phyloP scores from a whole-genome alignment of 64 coral and sea anemone genomes.

The Montipora cactus region DNA sequence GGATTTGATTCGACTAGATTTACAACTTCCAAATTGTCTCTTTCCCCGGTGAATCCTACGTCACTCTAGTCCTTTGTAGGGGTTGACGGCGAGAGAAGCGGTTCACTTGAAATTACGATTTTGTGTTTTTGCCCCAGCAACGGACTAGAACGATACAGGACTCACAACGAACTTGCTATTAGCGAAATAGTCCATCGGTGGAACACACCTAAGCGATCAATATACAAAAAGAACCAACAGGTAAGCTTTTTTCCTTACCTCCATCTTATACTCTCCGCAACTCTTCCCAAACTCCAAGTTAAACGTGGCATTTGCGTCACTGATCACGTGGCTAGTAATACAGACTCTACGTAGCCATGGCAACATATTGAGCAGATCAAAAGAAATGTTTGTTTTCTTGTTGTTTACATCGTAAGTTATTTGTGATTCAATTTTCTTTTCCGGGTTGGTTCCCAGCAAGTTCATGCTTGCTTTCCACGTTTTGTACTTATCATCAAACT shows the following conservation, averaged over 20 bases:
- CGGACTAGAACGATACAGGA: no score
- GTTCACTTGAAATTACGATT: no score
- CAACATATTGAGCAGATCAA: constrained; percentile 25
- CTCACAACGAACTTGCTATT: no score
- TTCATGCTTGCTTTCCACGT: constrained; percentile 30
- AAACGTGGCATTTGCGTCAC: neutral
- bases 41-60: no score
- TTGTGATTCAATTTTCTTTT: constrained; percentile 21
- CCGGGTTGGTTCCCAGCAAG: constrained; percentile 16
- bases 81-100: no score
- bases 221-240: no score
- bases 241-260: neutral
- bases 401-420: constrained; percentile 2
- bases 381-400: neutral
- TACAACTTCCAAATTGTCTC: no score
- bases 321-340: constrained; percentile 26
- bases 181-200: no score
- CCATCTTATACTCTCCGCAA: neutral
- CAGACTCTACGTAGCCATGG: constrained; percentile 18
- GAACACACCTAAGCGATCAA: no score
- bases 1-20: no score
- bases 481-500: neutral
- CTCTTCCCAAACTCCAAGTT: constrained; percentile 1
- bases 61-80: no score
- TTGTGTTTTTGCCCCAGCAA: no score